A percentile compares a stretch with the other conserved stretches of the same genome.
Evolutionary conservation across 1,140 invertebrate species (phyloP).

Genomic region (Hypsibius dujardini): DNA sequence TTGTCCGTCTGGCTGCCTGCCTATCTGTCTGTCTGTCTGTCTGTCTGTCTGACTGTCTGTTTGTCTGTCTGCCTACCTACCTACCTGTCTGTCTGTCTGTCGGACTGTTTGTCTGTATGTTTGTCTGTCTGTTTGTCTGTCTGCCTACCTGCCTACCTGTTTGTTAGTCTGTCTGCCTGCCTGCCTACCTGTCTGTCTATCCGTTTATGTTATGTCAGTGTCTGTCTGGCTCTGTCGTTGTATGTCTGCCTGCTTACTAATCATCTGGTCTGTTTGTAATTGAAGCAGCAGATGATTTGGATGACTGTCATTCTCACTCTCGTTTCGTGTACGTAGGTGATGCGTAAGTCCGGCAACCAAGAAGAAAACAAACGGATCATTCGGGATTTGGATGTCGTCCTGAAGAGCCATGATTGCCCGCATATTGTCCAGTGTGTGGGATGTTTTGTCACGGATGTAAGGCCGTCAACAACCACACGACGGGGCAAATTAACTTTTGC

Average conservation of each 20-base stretch:
- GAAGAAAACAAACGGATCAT: constrained; percentile 95
- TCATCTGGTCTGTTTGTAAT: no score
- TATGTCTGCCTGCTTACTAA: constrained; percentile 23
- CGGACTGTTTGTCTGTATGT: no score
- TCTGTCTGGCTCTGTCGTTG: not conserved
- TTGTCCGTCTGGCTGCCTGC: no score
- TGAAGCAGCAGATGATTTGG: constrained; percentile 19
- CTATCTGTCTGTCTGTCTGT: no score
- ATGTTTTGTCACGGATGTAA: constrained; percentile 73
- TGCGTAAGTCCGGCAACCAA: constrained; percentile 81
- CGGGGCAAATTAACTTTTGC: not conserved
- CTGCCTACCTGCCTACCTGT: no score
- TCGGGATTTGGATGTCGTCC: constrained; percentile 93
- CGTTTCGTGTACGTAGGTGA: constrained; percentile 48
- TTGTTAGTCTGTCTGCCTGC: no score
- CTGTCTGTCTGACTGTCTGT: no score
- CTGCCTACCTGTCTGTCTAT: no score
- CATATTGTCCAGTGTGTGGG: constrained; percentile 93
- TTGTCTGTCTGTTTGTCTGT: no score
- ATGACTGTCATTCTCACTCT: constrained; percentile 7
- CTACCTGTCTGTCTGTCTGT: no score
- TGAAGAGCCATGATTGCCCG: constrained; percentile 85
- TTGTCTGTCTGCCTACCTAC: no score
- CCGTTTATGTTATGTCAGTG: no score
- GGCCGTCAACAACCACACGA: constrained; percentile 18